These are phyloP conservation scores for Malurus alboscapulatus DNA, from an alignment of 2,113 vertebrate genomes.

Conservation along the genomic window DNA sequence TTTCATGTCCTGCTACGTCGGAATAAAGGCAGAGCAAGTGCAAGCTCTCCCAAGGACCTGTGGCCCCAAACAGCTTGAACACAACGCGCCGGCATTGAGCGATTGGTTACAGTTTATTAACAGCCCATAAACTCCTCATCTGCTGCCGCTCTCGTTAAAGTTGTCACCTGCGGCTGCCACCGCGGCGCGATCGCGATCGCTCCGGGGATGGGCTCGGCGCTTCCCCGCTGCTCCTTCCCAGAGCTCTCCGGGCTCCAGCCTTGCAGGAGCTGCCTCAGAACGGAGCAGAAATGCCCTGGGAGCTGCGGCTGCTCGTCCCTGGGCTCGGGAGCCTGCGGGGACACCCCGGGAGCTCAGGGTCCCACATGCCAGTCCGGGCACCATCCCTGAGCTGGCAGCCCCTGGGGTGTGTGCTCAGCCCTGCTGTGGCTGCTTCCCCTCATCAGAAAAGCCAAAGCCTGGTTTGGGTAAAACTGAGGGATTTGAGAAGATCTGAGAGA, in stretches of 20 bases:
- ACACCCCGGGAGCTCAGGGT: too few relatives aligned
- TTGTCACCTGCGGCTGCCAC: constrained; percentile 72
- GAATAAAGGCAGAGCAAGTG: constrained; percentile 78
- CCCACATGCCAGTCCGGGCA: background rate
- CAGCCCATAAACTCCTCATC: constrained; percentile 98
- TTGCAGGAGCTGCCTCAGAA: background rate
- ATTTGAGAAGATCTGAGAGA: background rate
- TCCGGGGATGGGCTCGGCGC: background rate
- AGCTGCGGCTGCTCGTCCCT: background rate
- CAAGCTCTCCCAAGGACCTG: constrained; percentile 87
- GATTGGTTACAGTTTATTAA: constrained; percentile 98
- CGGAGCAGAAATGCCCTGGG: background rate
- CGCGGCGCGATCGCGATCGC: background rate
- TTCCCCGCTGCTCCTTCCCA: accelerated
- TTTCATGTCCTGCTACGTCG: constrained; percentile 58
- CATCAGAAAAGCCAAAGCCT: background rate
- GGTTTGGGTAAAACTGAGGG: background rate
- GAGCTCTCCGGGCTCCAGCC: background rate
- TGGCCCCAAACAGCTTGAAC: constrained; percentile 83
- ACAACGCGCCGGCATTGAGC: constrained; percentile 78
- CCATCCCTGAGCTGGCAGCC: accelerated
- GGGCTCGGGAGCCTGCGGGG: accelerated
- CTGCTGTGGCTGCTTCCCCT: background rate
- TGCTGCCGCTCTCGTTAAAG: constrained; percentile 70
- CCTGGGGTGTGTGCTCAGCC: accelerated